These are phyloP conservation scores for Notolabrus celidotus DNA, from an alignment of 2,797 vertebrate genomes.

Conservation along the genomic window DNA sequence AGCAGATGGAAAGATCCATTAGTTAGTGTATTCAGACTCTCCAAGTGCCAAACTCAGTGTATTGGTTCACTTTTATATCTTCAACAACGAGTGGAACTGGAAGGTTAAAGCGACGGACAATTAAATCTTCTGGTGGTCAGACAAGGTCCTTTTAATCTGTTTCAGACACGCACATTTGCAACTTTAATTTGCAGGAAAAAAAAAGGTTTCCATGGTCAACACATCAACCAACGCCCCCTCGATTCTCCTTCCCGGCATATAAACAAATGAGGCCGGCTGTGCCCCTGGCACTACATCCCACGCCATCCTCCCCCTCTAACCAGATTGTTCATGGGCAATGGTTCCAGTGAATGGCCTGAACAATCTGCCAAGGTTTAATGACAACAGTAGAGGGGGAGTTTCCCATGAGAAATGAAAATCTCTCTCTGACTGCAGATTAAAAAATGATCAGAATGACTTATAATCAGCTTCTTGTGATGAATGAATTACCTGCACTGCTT, in stretches of 20 bases:
- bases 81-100: background rate
- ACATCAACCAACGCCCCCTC: conserved; percentile 58
- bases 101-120: background rate
- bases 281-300: conserved; percentile 62
- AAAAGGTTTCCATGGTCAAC: conserved; percentile 56
- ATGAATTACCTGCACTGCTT: conserved; percentile 7
- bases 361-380: conserved; percentile 69
- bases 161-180: conserved; percentile 18
- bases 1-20: background rate
- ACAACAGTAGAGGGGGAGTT: conserved; percentile 56
- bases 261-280: conserved; percentile 62
- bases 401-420: conserved; percentile 71
- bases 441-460: conserved; percentile 23
- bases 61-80: background rate
- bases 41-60: background rate
- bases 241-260: conserved; percentile 64
- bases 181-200: conserved; percentile 38
- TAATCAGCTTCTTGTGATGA: conserved; percentile 5
- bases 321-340: conserved; percentile 77
- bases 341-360: conserved; percentile 67
- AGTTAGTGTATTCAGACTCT: background rate
- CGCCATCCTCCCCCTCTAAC: conserved; percentile 70
- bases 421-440: conserved; percentile 5
- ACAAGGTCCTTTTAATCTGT: conserved; percentile 24
- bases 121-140: conserved; percentile 10